Base-by-base conservation (phyloP, 30 jellyfish, hydroid and myxozoan genomes). In the Turritopsis rubra region DNA sequence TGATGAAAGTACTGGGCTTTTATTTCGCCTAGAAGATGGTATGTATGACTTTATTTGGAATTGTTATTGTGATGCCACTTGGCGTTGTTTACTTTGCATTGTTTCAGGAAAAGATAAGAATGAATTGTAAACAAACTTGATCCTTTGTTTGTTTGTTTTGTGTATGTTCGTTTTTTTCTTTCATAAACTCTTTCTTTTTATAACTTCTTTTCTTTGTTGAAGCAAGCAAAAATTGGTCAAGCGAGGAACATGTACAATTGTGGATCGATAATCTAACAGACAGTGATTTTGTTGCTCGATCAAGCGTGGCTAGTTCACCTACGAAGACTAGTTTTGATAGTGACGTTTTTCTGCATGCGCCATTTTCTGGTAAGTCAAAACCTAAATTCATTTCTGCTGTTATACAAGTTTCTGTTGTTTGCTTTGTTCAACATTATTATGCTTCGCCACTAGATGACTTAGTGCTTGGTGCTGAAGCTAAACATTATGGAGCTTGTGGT, bases 401-500 rank as follows among this genome's bases (percentile, higher is more conserved):
- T n/a, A n/a, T n/a, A n/a, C n/a, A n/a, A n/a, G n/a, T n/a, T n/a
- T 41, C 13, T 41, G 60, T 41, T 41, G 60, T 41, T 41, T 41
- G 21, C 27, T n/a, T 23, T 24, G 77, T 19, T 25, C 22, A 9
- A 41, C 18, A 30, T 75, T 54, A 7, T 24, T 20, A 74, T 25
- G 5, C 65, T 80, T n/a, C n/a, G n/a, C n/a, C n/a, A n/a, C 89
- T 84, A 68, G 97, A 91, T 75, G 97, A 86, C 21, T 83, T 91
- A 52, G 53, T 26, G 29, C 89, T 91, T 28, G 97, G 97, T 16
- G 97, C 97, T 76, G 97, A 91, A 28, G 97, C 97, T 19, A 91
- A 75, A 84, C 74, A 89, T 65, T 80, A 22, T 52, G 54, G 87
- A 24, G 71, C 80, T 17, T 65, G 84, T 0, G 54, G 80, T 52